Conservation (phyloP, 1,140 invertebrate species). For the Psilanteris sp. region DNA sequence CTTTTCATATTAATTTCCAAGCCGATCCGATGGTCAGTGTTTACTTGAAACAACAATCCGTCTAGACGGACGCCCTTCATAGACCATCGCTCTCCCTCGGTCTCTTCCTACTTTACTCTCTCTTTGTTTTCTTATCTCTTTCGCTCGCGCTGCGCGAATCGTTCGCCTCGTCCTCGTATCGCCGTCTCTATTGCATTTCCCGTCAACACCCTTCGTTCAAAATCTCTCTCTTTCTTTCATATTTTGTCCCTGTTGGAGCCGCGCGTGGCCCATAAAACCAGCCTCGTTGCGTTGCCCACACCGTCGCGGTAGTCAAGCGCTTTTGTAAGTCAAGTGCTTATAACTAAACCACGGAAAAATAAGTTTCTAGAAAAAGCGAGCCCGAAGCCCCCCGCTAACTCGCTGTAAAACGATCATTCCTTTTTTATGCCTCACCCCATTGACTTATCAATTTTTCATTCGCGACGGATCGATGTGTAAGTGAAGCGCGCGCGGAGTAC, state of each 20-base stretch:
- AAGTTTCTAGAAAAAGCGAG: constrained; percentile 20
- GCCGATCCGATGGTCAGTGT: constrained; percentile 57
- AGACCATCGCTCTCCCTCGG: constrained; percentile 53
- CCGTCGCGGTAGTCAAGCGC: constrained; percentile 21
- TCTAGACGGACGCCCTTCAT: constrained; percentile 68
- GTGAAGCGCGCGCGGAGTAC: no score
- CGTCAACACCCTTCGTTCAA: constrained; percentile 40
- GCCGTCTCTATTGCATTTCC: constrained; percentile 31
- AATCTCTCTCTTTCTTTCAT: constrained; percentile 38
- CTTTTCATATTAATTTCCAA: constrained; percentile 39
- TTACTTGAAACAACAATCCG: constrained; percentile 64
- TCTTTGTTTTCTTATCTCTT: constrained; percentile 53
- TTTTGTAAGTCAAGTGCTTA: constrained; percentile 49
- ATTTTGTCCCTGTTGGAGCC: constrained; percentile 29
- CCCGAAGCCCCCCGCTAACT: background rate
- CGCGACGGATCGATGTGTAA: constrained; percentile 2
- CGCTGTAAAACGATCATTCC: constrained; percentile 17
- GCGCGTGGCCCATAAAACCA: constrained; percentile 7
- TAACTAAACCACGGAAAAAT: constrained; percentile 44
- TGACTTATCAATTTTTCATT: constrained; percentile 22
- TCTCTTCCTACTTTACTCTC: constrained; percentile 58
- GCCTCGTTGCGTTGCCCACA: constrained; percentile 45
- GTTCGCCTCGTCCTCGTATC: constrained; percentile 24
- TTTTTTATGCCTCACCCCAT: constrained; percentile 1
- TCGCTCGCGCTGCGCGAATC: constrained; percentile 3